Evolutionary conservation across 1,140 invertebrate species (phyloP), one percentile per base, ranked within the genome.

Genomic region (Anastatus disparis): DNA sequence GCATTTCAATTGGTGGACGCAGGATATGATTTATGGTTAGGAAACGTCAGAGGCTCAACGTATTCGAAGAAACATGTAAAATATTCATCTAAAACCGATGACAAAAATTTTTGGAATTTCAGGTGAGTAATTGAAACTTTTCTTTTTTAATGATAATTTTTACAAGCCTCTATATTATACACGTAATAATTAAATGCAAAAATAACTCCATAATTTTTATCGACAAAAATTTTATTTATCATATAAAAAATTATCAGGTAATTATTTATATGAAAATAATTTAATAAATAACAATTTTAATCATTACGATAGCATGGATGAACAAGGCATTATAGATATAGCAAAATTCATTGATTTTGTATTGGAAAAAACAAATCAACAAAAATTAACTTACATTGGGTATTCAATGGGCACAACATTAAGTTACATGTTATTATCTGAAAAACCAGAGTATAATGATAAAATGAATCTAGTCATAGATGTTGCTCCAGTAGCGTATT

Each of bases 401-500:
- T 90, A 93, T 78, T 90, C 89, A 2, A 89, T 93, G 81, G 93
- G 92, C 6, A 91, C 89, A 2, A 86, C 86, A 0, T 67, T 80
- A 1, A 87, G 87, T 56, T 91, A 81, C 55, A 74, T 79, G 2
- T 70, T 82, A 67, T 82, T 84, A 69, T 87, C 87, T 4, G 79
- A 84, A 71, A 74, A 68, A 31, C 86, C 87, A 0, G 85, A 89
- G 63, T 90, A 89, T 68, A 89, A 89, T 71, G 70, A 81, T 35
- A 35, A 35, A 10, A 35, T 35, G 10, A 42, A 58, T 38, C 29
- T 24, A 2, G 35, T 27, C 13, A 20, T 58, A 4, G 10, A 35
- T 10, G 10, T 35, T 35, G 31, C 31, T 6, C 31, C 31, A 10
- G 10, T 35, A 6, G 31, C 31, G 4, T 35, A 6, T 35, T 35